phyloP scores from a whole-genome alignment of 2,797 vertebrate species.

The Rachycentron canadum region DNA sequence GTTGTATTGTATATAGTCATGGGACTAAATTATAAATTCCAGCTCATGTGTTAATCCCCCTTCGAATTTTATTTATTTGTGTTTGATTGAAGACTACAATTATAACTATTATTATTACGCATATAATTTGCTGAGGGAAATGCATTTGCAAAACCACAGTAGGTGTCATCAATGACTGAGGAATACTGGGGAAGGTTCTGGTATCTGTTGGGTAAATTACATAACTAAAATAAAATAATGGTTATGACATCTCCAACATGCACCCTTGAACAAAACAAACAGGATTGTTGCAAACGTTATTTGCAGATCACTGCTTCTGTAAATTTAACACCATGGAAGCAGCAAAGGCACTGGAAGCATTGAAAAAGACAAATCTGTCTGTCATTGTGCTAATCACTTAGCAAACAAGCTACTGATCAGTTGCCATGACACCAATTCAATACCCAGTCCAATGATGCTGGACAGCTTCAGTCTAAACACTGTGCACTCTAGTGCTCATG shows the following conservation, averaged over 20 bases:
- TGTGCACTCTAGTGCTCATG: not conserved
- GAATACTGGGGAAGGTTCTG: not conserved
- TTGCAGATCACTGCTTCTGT: not conserved
- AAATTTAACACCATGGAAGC: not conserved
- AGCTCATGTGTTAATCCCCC: not conserved
- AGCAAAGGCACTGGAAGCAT: not conserved
- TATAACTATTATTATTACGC: too few species aligned
- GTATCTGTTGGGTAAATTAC: conserved; percentile 21
- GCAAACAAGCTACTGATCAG: conserved; percentile 44
- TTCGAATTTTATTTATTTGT: not conserved
- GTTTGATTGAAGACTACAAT: not conserved
- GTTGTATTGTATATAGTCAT: not conserved
- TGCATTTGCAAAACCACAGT: not conserved
- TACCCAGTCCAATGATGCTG: conserved; percentile 24
- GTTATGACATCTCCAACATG: not conserved
- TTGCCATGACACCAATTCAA: conserved; percentile 37
- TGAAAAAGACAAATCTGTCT: conserved; percentile 15
- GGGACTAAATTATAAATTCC: not conserved
- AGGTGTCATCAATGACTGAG: conserved; percentile 18
- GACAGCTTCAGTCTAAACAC: conserved; percentile 28
- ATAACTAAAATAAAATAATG: not conserved
- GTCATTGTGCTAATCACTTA: conserved; percentile 16
- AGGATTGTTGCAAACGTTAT: not conserved
- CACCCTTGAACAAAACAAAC: not conserved
- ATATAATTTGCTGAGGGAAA: conserved; percentile 6